phyloP scores from a whole-genome alignment of 2,113 vertebrate species.

The Bostrychus sinensis region DNA sequence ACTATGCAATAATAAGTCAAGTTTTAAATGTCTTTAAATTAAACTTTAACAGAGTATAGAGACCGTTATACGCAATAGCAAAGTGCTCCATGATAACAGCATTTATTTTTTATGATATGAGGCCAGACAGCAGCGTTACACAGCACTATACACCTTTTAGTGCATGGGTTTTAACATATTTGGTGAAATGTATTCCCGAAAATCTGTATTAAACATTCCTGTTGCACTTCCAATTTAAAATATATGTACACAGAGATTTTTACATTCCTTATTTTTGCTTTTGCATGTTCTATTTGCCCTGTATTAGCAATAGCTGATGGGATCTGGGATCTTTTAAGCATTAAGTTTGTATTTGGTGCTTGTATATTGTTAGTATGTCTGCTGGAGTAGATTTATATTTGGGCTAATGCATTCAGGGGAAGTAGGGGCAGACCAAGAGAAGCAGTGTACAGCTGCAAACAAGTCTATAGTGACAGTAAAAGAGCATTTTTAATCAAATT shows the following conservation, averaged over 20 bases:
- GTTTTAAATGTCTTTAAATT: conserved; percentile 19
- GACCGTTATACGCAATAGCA: conserved; percentile 26
- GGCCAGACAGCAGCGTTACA: not conserved
- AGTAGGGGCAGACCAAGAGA: no score
- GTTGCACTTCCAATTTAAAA: not conserved
- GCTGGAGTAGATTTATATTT: no score
- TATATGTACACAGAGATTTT: not conserved
- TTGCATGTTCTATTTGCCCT: not conserved
- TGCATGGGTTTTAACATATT: not conserved
- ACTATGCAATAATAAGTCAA: conserved; percentile 55
- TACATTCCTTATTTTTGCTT: not conserved
- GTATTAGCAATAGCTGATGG: not conserved
- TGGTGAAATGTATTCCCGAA: not conserved
- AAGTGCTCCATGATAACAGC: conserved; percentile 5
- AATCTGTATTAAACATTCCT: not conserved
- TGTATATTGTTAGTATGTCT: not conserved
- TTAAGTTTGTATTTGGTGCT: not conserved
- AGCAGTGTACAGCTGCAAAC: no score
- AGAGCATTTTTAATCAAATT: no score
- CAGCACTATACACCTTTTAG: not conserved
- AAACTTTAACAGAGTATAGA: not conserved
- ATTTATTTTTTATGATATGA: not conserved
- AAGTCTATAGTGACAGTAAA: no score
- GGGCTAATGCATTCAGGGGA: no score
- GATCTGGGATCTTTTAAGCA: not conserved